Percentiles rank a stretch among this genome's conserved stretches.
Conservation (phyloP, 2,797 vertebrate genomes). For the Sebastes vulpes region DNA sequence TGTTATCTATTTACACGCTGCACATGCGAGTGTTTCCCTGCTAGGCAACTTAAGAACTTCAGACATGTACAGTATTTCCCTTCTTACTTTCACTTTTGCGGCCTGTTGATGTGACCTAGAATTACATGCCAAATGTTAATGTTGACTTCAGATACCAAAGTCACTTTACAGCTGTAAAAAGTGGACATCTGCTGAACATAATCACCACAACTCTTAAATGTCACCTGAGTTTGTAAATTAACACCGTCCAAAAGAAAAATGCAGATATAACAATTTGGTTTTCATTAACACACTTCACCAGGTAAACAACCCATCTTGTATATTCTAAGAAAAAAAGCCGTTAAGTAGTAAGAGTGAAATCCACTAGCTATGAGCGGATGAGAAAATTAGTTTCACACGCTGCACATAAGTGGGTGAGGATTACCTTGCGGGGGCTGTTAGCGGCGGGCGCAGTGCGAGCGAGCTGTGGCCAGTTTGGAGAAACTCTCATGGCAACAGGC, state of each 20-base stretch:
- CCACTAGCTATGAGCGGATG: conserved; percentile 1
- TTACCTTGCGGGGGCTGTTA: conserved; percentile 33
- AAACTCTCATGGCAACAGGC: conserved; percentile 62
- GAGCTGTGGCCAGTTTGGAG: conserved; percentile 37
- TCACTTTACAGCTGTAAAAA: conserved; percentile 5
- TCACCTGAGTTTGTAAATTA: background rate
- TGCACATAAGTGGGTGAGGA: conserved; percentile 41
- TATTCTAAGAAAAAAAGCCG: background rate
- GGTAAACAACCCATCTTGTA: background rate
- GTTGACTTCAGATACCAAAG: conserved; percentile 38
- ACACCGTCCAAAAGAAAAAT: background rate
- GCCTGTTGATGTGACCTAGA: conserved; percentile 41
- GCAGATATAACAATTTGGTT: background rate
- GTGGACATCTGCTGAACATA: conserved; percentile 2
- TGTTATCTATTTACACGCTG: conserved; percentile 61
- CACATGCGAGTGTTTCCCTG: conserved; percentile 62
- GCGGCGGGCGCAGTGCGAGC: conserved; percentile 3
- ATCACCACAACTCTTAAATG: background rate
- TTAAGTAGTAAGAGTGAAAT: background rate
- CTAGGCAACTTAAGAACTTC: conserved; percentile 52
- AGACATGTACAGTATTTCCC: conserved; percentile 58
- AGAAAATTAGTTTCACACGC: conserved; percentile 34
- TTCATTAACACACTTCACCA: background rate
- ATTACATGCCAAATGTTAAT: conserved; percentile 52
- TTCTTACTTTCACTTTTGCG: conserved; percentile 56